These are phyloP conservation scores for Heterodera schachtii DNA, from an alignment of 1,140 invertebrate genomes.

Conservation along the genomic window DNA sequence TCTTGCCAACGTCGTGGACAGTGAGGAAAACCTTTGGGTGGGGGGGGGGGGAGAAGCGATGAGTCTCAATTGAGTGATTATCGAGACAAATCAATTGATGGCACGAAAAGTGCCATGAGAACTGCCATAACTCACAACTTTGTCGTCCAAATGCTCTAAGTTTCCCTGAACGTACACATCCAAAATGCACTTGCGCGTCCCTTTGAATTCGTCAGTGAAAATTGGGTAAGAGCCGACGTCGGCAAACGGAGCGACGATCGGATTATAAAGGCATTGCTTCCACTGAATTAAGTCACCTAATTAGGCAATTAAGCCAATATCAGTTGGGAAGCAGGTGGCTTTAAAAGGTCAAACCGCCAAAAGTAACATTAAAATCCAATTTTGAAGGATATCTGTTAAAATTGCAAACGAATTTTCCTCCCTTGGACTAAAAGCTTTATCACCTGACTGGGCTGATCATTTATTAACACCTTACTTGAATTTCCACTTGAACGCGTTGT, in stretches of 20 bases:
- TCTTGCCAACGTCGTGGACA: slow-evolving; percentile 85
- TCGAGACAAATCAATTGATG: too few species aligned
- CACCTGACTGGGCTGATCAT: too few species aligned
- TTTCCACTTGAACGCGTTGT: neutral
- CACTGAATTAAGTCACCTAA: neutral
- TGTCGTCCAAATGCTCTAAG: neutral
- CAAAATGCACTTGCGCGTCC: neutral
- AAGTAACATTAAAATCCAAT: too few species aligned
- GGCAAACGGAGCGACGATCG: slow-evolving; percentile 1
- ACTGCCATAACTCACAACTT: neutral
- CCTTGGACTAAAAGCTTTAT: too few species aligned
- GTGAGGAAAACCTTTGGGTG: slow-evolving; percentile 73
- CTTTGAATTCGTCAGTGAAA: neutral
- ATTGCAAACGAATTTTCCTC: too few species aligned
- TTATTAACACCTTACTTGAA: neutral
- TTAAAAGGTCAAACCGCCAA: too few species aligned
- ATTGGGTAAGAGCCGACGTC: slow-evolving; percentile 6
- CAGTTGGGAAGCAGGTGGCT: too few species aligned
- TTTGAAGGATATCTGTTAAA: too few species aligned
- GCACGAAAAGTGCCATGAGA: too few species aligned
- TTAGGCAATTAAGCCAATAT: neutral
- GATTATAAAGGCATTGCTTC: slow-evolving; percentile 4
- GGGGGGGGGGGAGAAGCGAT: too few species aligned
- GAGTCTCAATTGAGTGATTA: too few species aligned
- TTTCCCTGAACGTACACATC: neutral